Base-by-base conservation (phyloP, 2,888 invertebrate genomes). In the Perdita meconis region DNA sequence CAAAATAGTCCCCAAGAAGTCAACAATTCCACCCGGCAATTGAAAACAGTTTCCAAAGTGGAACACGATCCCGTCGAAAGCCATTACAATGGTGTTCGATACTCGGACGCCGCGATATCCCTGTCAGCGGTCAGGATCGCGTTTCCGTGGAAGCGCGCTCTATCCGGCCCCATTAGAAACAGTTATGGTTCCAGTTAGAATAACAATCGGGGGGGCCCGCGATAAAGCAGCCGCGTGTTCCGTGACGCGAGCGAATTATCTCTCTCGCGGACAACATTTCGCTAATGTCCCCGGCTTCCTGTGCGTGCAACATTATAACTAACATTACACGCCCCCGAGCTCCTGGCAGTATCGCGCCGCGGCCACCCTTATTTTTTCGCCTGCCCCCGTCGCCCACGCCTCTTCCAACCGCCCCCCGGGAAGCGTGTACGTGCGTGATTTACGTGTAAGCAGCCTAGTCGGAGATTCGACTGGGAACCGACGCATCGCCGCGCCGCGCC, bases 281-380 rank as follows among this genome's bases (percentile, higher is more conserved):
- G 67, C 68, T 83, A 83, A 83, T 82, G 78, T 71, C 66, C 56
- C 50, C 59, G 59, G 69, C 73, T 76, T 80, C 78, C 78, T 71
- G 83, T 83, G 83, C 83, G 83, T 83, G 83, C 75, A 30, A 75
- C 70, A 42, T 68, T 68, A 80, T 70, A 67, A 78, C 71, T 51
- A 68, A 70, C 77, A 66, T 83, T 75, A 74, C 63, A 71, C 63
- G 61, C 40, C 44, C 56, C n/a, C n/a, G n/a, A n/a, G n/a, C n/a
- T n/a, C 2, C 61, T 55, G 34, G 68, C 79, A 71, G 77, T 74
- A 76, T 82, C 73, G 64, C 76, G 56, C 36, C 40, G 12, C 22
- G 22, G 40, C 60, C 66, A 50, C 66, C 70, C 61, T 59, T 56
- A 63, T 24, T 70, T 74, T 75, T 68, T 57, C 36, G 6, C 19